A percentile compares a stretch with the other conserved stretches of the same genome.
Conservation (phyloP, 2,888 invertebrate species). For the Coleophora flavipennella region DNA sequence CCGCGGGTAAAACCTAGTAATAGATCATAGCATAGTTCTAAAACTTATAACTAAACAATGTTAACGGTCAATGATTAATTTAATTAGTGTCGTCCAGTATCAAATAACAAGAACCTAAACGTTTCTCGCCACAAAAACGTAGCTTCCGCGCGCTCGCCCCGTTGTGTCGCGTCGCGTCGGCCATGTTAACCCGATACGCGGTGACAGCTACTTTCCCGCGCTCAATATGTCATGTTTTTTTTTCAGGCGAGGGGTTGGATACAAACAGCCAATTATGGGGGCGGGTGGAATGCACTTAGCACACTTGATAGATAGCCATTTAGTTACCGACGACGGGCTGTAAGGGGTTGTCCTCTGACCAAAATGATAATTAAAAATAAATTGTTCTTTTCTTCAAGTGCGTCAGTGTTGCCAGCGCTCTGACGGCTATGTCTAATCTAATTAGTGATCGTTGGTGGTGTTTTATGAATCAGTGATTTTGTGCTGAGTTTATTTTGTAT, state of each 20-base stretch:
- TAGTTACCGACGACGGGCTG: conserved; percentile 56
- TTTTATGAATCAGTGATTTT: conserved; percentile 51
- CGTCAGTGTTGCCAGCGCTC: conserved; percentile 48
- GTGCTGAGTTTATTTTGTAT: conserved; percentile 39
- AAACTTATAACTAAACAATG: too few species aligned
- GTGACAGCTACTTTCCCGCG: conserved; percentile 66
- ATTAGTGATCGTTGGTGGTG: conserved; percentile 50
- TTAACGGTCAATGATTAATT: background rate
- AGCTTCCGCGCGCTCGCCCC: conserved; percentile 34
- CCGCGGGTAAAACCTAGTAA: too few species aligned
- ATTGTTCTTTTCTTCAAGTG: conserved; percentile 23
- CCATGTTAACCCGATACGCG: conserved; percentile 53
- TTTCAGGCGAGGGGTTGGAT: conserved; percentile 65
- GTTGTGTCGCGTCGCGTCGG: too few species aligned
- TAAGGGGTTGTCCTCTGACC: conserved; percentile 43
- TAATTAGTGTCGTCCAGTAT: conserved; percentile 19
- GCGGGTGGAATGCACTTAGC: conserved; percentile 62
- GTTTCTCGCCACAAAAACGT: conserved; percentile 56
- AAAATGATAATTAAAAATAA: conserved; percentile 18
- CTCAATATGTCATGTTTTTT: conserved; percentile 66
- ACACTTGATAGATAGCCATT: conserved; percentile 56
- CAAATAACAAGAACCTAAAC: conserved; percentile 53
- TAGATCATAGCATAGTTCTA: too few species aligned
- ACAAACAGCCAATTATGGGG: conserved; percentile 69
- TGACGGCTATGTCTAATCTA: conserved; percentile 52